Conservation (phyloP, 2,113 vertebrate genomes). For the Galeopterus variegatus region DNA sequence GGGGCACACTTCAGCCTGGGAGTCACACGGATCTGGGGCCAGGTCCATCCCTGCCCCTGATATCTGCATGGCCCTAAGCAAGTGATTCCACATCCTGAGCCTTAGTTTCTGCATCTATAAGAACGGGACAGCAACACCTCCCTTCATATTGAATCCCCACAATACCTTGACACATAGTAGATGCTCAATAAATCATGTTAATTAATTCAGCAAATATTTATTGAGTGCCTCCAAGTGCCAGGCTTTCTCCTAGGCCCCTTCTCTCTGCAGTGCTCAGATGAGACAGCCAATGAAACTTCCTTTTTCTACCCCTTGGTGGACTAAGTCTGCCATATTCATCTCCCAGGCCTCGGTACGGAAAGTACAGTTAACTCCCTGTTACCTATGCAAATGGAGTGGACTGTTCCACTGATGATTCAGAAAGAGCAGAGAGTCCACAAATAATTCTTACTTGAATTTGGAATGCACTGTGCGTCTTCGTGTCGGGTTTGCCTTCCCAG, state of each 20-base stretch:
- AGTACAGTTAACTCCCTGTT: slow-evolving; percentile 55
- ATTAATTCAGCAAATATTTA: slow-evolving; percentile 36
- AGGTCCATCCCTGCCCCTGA: not conserved
- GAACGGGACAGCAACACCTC: not conserved
- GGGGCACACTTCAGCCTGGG: not conserved
- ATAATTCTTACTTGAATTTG: slow-evolving; percentile 58
- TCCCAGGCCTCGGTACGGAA: not conserved
- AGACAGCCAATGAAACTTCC: not conserved
- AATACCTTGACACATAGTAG: not conserved
- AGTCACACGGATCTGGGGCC: not conserved
- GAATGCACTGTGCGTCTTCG: slow-evolving; percentile 27
- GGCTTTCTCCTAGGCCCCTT: not conserved
- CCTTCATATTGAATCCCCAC: not conserved
- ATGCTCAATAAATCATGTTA: not conserved
- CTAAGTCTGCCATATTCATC: not conserved
- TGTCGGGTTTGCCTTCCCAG: slow-evolving; percentile 28
- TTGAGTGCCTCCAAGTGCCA: not conserved
- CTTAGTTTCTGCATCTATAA: not conserved
- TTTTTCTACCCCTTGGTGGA: not conserved
- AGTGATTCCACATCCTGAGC: accelerated
- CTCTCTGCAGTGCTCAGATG: not conserved
- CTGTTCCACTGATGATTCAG: slow-evolving; percentile 15
- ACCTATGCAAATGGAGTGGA: slow-evolving; percentile 69
- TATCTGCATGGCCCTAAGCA: not conserved
- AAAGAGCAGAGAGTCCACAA: slow-evolving; percentile 37